phyloP scores from a whole-genome alignment of 2,888 invertebrate genomes.

The Ellobium chinense region DNA sequence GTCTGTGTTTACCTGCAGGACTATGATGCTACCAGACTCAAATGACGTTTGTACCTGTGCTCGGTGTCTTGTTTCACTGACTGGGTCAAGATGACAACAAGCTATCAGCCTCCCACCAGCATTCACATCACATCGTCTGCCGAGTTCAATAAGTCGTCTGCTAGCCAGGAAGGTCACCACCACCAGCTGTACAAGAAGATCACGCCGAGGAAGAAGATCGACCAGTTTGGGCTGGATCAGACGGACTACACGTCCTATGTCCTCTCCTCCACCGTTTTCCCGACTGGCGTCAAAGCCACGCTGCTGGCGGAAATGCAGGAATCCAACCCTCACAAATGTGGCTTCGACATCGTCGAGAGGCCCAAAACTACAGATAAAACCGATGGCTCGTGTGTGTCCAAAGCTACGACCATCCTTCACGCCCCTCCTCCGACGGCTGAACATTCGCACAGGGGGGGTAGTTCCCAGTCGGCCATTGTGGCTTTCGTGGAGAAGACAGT shows the following conservation, averaged over 20 bases:
- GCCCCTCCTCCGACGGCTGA: not conserved
- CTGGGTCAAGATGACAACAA: not conserved
- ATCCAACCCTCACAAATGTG: conserved; percentile 35
- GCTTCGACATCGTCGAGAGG: conserved; percentile 29
- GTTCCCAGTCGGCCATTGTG: not conserved
- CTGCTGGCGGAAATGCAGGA: conserved; percentile 43
- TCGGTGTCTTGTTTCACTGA: too few relatives aligned
- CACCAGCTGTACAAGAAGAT: not conserved
- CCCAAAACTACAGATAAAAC: not conserved
- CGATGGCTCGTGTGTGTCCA: not conserved
- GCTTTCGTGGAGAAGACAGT: not conserved
- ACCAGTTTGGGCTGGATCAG: conserved; percentile 44
- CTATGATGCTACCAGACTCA: too few relatives aligned
- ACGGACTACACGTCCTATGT: conserved; percentile 43
- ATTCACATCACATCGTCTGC: too few relatives aligned
- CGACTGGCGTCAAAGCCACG: conserved; percentile 46
- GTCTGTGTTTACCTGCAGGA: too few relatives aligned
- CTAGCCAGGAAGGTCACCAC: too few relatives aligned
- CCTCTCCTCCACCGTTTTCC: conserved; percentile 47
- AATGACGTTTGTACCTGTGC: too few relatives aligned
- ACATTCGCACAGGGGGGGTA: not conserved
- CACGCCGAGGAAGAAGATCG: conserved; percentile 38
- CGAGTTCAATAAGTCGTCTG: too few relatives aligned
- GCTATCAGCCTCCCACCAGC: not conserved
- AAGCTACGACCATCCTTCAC: not conserved